Conservation (phyloP, 2,113 vertebrate genomes). For the Neodon shergylaensis region DNA sequence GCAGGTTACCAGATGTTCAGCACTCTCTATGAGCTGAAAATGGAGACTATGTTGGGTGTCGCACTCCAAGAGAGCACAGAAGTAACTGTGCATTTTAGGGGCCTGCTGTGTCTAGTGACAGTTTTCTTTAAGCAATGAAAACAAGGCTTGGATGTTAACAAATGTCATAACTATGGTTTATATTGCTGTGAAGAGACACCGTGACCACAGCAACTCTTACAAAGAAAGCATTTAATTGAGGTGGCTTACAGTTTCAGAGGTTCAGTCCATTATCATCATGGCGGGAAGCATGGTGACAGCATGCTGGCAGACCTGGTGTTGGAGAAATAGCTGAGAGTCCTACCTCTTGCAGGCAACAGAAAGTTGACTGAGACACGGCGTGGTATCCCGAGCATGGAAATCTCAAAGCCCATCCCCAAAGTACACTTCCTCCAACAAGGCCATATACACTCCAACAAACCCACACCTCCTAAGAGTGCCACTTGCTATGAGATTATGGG, state of each 20-base stretch:
- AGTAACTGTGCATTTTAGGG: neutral
- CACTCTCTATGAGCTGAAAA: neutral
- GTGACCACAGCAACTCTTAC: neutral
- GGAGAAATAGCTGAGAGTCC: neutral
- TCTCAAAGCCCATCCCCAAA: neutral
- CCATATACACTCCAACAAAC: neutral
- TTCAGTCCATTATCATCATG: neutral
- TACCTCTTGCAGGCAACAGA: neutral
- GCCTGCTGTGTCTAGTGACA: neutral
- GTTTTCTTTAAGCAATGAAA: neutral
- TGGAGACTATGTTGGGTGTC: neutral
- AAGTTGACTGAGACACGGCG: neutral
- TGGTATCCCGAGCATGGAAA: neutral
- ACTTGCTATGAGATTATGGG: neutral
- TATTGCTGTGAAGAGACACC: neutral
- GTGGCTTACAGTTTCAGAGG: neutral
- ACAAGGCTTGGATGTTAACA: neutral
- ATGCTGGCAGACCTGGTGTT: neutral
- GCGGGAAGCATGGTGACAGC: neutral
- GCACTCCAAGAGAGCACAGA: neutral
- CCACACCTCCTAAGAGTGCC: neutral
- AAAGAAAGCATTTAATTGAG: neutral
- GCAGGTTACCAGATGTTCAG: neutral
- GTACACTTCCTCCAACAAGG: neutral
- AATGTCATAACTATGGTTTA: neutral